These are phyloP conservation scores for Torymus aiolomorphi DNA, from an alignment of 2,888 invertebrate genomes.

Conservation along the genomic window DNA sequence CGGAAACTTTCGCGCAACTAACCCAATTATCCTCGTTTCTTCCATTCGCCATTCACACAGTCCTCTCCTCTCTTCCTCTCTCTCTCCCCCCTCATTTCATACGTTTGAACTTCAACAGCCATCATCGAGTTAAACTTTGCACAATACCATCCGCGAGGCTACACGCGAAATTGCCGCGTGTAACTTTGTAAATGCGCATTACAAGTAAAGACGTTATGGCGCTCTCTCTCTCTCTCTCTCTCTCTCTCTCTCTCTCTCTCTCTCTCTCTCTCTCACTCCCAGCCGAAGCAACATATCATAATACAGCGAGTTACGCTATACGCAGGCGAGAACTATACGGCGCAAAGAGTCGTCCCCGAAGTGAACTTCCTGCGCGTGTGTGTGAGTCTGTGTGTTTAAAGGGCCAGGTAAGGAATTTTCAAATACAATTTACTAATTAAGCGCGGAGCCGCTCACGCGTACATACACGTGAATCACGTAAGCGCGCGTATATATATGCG, in stretches of 20 bases:
- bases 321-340: conserved; percentile 9
- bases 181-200: conserved; percentile 22
- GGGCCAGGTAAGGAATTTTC: conserved; percentile 7
- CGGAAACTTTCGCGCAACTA: not conserved
- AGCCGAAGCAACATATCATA: conserved; percentile 37
- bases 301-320: conserved; percentile 36
- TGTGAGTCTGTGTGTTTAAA: not conserved
- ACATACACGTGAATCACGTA: too few species aligned
- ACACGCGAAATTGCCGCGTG: not conserved
- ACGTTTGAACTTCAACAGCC: not conserved
- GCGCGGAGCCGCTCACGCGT: not conserved
- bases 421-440: conserved; percentile 18
- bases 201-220: conserved; percentile 32
- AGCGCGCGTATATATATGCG: too few species aligned
- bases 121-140: conserved; percentile 22
- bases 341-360: not conserved
- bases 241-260: too few species aligned
- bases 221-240: not conserved
- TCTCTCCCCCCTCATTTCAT: not conserved
- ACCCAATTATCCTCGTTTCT: not conserved
- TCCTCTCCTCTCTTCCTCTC: too few species aligned
- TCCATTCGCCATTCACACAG: not conserved
- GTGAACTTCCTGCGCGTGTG: conserved; percentile 7
- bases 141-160: not conserved
- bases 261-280: not conserved